Evolutionary conservation across 2,113 vertebrate genomes (phyloP), one percentile per base, ranked within the genome.

Genomic region (Cyanistes caeruleus): DNA sequence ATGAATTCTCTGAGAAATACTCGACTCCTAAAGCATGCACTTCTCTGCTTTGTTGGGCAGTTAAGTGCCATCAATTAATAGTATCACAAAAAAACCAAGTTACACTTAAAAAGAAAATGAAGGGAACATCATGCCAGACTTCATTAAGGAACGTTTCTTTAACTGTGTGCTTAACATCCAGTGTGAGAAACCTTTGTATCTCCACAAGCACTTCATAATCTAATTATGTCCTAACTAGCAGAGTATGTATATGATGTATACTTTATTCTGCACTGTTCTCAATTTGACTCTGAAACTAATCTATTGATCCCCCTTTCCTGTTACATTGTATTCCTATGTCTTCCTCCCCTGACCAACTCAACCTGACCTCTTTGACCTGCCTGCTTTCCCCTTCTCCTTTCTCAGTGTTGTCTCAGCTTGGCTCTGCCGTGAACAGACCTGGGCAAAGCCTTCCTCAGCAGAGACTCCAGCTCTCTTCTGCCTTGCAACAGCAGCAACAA

Each of bases 401-500:
- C 98, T 96, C 98, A 99, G 99, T 99, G 98, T 98, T 99, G 98
- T 99, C 99, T 98, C 99, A 99, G 99, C 98, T 99, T 98, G 98
- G 99, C 99, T 99, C 99, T 99, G 99, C 99, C 77, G 97, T 98
- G 98, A 99, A 99, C 98, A 99, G 99, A 98, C 98, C 98, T 97
- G 99, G 99, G 98, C 98, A 98, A 98, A 98, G 98, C 98, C 98
- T 98, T 97, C 99, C 99, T 97, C 98, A 98, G 98, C 98, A 99
- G 98, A 99, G 98, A 98, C 98, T 99, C 98, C 99, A 99, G 98
- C 99, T 98, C 96, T 98, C 98, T 95, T 96, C 98, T 98, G 97
- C 98, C 97, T 98, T 98, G 95, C 98, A 98, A 91, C 97, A 98
- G 97, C 99, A 99, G 39, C 96, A 96, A 59, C 98, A 99, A 67